Evolutionary conservation across 2,797 vertebrate species (phyloP), one percentile per base, ranked within the genome.

Genomic region (Crypturellus tataupa): DNA sequence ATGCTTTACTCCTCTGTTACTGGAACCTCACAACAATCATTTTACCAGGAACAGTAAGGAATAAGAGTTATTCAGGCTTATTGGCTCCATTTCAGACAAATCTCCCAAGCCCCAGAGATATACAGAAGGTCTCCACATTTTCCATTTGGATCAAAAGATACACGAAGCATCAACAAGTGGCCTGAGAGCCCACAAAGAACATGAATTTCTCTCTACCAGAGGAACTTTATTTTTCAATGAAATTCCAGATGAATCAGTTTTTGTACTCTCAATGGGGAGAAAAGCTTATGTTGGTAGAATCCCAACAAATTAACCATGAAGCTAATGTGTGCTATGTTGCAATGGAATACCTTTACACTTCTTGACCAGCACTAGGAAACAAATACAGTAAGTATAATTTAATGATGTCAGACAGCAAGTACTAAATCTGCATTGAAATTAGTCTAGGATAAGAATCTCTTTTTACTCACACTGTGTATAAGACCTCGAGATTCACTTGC

Each of bases 161-260:
- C 3, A 2, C 21, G 24, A 31, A 83, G 85, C 4, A 1, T 73
- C 85, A 94, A 68, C n/a, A 87, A 82, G 75, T 65, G 12, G 8
- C 19, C 23, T 2, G 0, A 2, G 2, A 91, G 44, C 39, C 0
- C 0, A 79, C 82, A 81, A 78, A 62, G 49, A 87, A 78, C 87
- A 75, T 13, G 25, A 90, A 55, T 94, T 93, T 93, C 37, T 93
- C 17, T 65, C 85, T 75, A 27, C 23, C 1, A 4, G 69, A 46
- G 62, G 42, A 76, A 51, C 37, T 80, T 84, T 15, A 14, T 91
- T 89, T 83, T 65, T 46, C 42, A 81, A 59, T 85, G 67, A 91
- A 79, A 93, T 85, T 88, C 33, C n/a, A 80, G 49, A 72, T 83
- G 81, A 68, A 91, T 91, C 87, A 84, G 75, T 94, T 89, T 17